phyloP scores from a whole-genome alignment of 2,888 invertebrate species.

The Blomia tropicalis region DNA sequence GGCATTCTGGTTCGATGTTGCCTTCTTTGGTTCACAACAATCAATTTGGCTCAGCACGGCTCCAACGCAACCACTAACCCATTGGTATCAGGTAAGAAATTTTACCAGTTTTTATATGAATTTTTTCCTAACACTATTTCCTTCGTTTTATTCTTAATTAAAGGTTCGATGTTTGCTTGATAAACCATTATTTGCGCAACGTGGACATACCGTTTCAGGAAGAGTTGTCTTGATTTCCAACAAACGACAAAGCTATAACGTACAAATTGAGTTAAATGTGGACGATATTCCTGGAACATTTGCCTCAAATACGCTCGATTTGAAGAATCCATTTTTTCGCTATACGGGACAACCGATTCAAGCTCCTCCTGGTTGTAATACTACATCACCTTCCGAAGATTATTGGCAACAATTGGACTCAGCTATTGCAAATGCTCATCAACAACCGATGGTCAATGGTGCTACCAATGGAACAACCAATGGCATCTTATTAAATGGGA shows the following conservation, averaged over 20 bases:
- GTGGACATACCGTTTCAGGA: slow-evolving; percentile 76
- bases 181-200: slow-evolving; percentile 80
- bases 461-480: background rate
- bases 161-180: slow-evolving; percentile 76
- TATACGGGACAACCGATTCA: slow-evolving; percentile 82
- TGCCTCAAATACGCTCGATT: slow-evolving; percentile 77
- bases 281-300: slow-evolving; percentile 55
- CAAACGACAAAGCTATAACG: slow-evolving; percentile 94
- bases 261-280: slow-evolving; percentile 78
- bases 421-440: background rate
- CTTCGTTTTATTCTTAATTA: background rate
- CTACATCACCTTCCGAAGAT: slow-evolving; percentile 77
- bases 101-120: background rate
- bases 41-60: slow-evolving; percentile 93
- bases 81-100: slow-evolving; percentile 59
- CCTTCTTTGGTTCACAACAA: slow-evolving; percentile 71
- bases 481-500: slow-evolving; percentile 9
- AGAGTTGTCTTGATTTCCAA: slow-evolving; percentile 75
- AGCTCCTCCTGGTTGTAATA: slow-evolving; percentile 78
- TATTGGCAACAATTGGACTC: slow-evolving; percentile 48
- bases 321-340: slow-evolving; percentile 46
- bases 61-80: slow-evolving; percentile 91
- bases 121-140: no score
- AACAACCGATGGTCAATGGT: slow-evolving; percentile 11
- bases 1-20: slow-evolving; percentile 98